Percentiles rank a stretch among this genome's conserved stretches.
These are phyloP conservation scores for Ips typographus DNA, from an alignment of 1,140 invertebrate genomes.

Conservation along the genomic window DNA sequence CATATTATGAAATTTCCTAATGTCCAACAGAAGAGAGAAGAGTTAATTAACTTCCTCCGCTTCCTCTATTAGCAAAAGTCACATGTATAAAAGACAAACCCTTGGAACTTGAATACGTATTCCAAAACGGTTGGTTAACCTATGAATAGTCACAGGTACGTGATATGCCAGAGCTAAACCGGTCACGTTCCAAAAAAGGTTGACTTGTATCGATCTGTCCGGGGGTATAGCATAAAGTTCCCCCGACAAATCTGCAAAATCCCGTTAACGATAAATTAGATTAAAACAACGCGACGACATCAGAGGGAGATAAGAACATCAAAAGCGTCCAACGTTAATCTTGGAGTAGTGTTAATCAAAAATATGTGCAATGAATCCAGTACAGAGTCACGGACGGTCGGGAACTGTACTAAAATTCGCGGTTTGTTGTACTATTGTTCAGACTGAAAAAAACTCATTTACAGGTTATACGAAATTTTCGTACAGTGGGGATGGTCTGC, in stretches of 20 bases:
- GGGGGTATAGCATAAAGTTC: constrained; percentile 1
- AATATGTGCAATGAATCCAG: constrained; percentile 2
- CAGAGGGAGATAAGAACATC: background rate
- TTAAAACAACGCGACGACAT: constrained; percentile 1
- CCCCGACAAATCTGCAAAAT: constrained; percentile 3
- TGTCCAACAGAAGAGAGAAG: too few relatives aligned
- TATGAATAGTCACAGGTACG: background rate
- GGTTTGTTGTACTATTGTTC: too few relatives aligned
- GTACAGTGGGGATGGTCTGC: too few relatives aligned
- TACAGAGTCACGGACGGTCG: background rate
- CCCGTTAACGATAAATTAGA: constrained; percentile 4
- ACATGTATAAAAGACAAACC: background rate
- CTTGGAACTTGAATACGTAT: constrained; percentile 2
- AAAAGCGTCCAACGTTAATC: constrained; percentile 7
- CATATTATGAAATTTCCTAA: too few relatives aligned
- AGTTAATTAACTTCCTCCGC: background rate
- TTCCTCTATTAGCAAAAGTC: background rate
- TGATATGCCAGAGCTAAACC: background rate
- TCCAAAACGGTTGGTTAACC: background rate
- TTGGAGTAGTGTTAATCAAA: constrained; percentile 19
- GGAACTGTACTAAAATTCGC: background rate
- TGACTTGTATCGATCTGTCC: background rate
- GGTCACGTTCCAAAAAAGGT: background rate
- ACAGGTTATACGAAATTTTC: too few relatives aligned
- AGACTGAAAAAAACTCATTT: too few relatives aligned